Evolutionary conservation across 2,113 vertebrate genomes (phyloP), one percentile per base, ranked within the genome.

Genomic region (Aspidoscelis tigris): DNA sequence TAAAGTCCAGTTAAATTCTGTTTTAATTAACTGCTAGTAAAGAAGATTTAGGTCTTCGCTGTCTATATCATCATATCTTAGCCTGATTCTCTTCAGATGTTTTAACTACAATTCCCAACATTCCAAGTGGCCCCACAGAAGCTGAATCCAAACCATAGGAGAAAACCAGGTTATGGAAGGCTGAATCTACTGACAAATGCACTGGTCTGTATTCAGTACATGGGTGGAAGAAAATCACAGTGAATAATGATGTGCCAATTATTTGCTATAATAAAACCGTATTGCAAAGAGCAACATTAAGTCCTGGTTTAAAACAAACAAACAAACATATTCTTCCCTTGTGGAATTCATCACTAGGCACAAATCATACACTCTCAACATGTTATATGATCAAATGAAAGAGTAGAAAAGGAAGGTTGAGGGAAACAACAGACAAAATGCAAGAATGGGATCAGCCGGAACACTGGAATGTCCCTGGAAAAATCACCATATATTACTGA

Each of bases 1-100:
- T 94, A 95, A 95, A 96, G 95, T 96, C 96, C 96, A 95, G 93
- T 94, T 93, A 95, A 90, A 95, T 95, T 94, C 93, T 87, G 90
- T 94, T 96, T 96, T 97, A 97, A 97, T 96, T 96, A 96, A 97
- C 96, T 96, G 89, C 96, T 97, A 97, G 97, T 97, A 95, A 96
- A 96, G 93, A 92, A 87, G 92, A 95, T 96, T 96, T 95, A 96
- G 94, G 92, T 95, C 90, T 90, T 75, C 88, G 92, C 95, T 95
- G 91, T 93, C 93, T 96, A 84, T 93, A 92, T 95, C 95, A 92
- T 94, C 94, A 81, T 70, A 16, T 33, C 33, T 39, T 39, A 39
- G n/a, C 69, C 58, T 61, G 58, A 39, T 70, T 69, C n/a, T 12
- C 12, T 70, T 39, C 69, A 41, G 69, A 70, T 39, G n/a, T 39